Evolutionary conservation across 2,113 vertebrate species (phyloP), one percentile per base, ranked within the genome.

Genomic region (Motacilla alba): DNA sequence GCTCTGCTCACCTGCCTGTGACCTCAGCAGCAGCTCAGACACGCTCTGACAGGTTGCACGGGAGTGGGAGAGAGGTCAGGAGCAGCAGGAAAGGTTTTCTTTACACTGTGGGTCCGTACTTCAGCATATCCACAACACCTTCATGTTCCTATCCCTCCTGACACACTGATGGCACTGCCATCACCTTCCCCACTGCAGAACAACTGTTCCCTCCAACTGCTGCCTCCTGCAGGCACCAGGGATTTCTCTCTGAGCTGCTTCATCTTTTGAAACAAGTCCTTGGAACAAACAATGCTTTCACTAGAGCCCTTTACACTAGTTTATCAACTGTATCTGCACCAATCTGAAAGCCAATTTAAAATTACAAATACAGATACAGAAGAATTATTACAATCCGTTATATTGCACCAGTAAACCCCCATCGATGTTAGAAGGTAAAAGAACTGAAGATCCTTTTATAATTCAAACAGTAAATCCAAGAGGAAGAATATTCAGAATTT

Each of bases 31-130:
- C 46, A 76, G 85, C 58, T 81, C 58, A 66, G 90, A 66, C 26
- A 27, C 1, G 6, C 41, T 84, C 56, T 60, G 41, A 35, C 10
- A 44, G 58, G 50, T 7, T 10, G 15, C 43, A 21, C 1, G 0
- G 3, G 53, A 49, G 13, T 26, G 35, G 52, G 58, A 70, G 30
- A 84, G 44, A 80, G 37, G 30, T 66, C 88, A 62, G 49, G 23
- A 85, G 53, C 30, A 93, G 62, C 62, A 60, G 68, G 18, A 43
- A 74, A 33, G 35, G 5, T 76, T 62, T 72, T 77, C 50, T 69
- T 79, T 55, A 66, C 4, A 0, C 39, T 11, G 31, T 3, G 26
- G 13, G 59, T 4, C 37, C 0, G 7, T 74, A 6, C 9, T 58
- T 69, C 58, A 83, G 59, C 13, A 30, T 5, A 39, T 8, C n/a